Percentiles rank a stretch among this genome's conserved stretches.
phyloP scores from a whole-genome alignment of 2,888 invertebrate species.

The Microplitis deprimator region DNA sequence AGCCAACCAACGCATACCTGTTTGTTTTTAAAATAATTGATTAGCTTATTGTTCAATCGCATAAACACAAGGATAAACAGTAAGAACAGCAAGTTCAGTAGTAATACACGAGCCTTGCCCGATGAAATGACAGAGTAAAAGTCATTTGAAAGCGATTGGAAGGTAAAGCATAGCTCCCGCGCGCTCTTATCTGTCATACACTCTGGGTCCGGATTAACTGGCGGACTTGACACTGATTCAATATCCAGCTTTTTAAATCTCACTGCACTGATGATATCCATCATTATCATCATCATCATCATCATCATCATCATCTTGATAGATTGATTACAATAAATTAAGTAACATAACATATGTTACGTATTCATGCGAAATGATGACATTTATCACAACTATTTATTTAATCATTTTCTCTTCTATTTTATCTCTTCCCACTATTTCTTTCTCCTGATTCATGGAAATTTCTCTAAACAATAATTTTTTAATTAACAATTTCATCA shows the following conservation, averaged over 20 bases:
- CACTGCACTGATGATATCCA: background rate
- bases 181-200: conserved; percentile 18
- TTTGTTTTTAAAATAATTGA: background rate
- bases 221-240: background rate
- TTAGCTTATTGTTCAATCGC: background rate
- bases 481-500: too few relatives aligned
- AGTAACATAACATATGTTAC: background rate
- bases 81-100: background rate
- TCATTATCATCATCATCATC: background rate
- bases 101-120: background rate
- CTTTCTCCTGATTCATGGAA: too few relatives aligned
- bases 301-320: background rate
- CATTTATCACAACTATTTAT: too few relatives aligned
- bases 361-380: too few relatives aligned
- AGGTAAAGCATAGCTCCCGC: conserved; percentile 10
- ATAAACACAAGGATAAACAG: background rate
- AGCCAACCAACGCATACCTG: background rate
- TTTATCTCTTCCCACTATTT: too few relatives aligned
- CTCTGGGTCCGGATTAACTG: background rate
- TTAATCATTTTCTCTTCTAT: too few relatives aligned
- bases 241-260: background rate
- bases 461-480: too few relatives aligned
- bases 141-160: conserved; percentile 30
- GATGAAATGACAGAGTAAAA: conserved; percentile 16
- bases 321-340: background rate